Conservation (phyloP, 2,113 vertebrate genomes). For the Trichechus manatus region DNA sequence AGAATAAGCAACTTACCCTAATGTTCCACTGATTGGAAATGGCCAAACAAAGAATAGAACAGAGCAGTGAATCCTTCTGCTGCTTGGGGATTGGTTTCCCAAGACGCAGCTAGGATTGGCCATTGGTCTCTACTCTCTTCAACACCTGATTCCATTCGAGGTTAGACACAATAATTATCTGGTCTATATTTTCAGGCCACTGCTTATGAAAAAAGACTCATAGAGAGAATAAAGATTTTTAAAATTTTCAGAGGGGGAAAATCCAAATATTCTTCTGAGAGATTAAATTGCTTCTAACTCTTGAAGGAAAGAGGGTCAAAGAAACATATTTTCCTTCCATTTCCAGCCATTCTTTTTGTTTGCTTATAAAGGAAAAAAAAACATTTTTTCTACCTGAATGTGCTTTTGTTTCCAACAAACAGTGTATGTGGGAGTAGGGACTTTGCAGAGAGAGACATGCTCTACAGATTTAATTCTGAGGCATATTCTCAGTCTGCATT, state of each 20-base stretch:
- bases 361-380: background rate
- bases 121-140: background rate
- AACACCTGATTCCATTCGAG: background rate
- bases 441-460: background rate
- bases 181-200: background rate
- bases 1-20: too few species aligned
- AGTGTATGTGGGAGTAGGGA: background rate
- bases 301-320: background rate
- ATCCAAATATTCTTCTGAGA: background rate
- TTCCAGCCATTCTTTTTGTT: conserved; percentile 12
- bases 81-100: background rate
- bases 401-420: background rate
- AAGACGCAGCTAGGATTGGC: background rate
- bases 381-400: background rate
- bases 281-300: conserved; percentile 18
- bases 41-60: too few species aligned
- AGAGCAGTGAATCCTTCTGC: background rate
- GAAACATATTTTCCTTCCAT: background rate
- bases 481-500: background rate
- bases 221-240: background rate
- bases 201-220: background rate
- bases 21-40: background rate
- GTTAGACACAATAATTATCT: background rate
- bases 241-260: background rate
- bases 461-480: background rate